phyloP scores from a whole-genome alignment of 2,113 vertebrate genomes.

The Mustela nigripes region DNA sequence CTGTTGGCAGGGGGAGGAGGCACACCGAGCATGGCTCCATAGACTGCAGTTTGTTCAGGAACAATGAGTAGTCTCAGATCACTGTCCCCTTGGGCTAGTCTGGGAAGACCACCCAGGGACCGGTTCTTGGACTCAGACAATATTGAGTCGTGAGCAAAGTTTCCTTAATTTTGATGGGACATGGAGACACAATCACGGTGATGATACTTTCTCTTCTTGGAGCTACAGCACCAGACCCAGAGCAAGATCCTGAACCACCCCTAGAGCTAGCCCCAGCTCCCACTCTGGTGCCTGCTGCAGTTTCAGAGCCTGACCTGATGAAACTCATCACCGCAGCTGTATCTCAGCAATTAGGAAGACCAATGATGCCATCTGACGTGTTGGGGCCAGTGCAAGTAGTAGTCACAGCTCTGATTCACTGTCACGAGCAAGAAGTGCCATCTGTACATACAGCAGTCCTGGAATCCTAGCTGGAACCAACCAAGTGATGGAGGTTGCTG shows the following conservation, averaged over 20 bases:
- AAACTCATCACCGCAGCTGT: neutral
- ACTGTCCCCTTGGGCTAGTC: neutral
- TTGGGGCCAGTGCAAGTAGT: neutral
- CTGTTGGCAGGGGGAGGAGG: no score
- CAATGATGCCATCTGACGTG: rapidly evolving
- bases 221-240: neutral
- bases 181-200: neutral
- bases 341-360: neutral
- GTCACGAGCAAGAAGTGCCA: no score
- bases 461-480: neutral
- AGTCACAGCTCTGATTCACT: neutral
- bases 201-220: neutral
- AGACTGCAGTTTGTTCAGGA: neutral
- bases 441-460: no score
- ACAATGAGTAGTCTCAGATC: neutral
- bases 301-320: no score
- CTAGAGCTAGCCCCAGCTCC: neutral
- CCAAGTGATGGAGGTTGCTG: no score
- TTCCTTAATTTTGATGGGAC: neutral
- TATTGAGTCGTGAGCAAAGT: neutral
- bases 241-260: neutral
- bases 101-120: neutral
- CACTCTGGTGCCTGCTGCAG: no score
- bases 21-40: neutral
- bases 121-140: neutral